These are phyloP conservation scores for Chrosomus eos DNA, from an alignment of 2,797 vertebrate species.

Conservation along the genomic window DNA sequence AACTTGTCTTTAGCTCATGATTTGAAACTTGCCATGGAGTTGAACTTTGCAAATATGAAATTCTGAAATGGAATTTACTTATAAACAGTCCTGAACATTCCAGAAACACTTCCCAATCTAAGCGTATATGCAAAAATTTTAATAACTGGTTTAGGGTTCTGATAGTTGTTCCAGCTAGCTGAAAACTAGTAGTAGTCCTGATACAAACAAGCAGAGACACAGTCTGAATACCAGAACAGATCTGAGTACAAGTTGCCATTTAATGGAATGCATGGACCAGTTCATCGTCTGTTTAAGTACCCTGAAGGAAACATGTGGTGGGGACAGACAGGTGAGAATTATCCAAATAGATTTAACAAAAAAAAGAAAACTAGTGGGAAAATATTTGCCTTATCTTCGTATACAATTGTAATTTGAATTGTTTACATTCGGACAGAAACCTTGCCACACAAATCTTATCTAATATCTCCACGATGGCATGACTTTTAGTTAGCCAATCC, in stretches of 20 bases:
- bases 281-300: constrained; percentile 36
- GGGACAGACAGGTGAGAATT: not conserved
- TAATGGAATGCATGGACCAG: constrained; percentile 54
- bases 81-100: constrained; percentile 3
- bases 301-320: constrained; percentile 16
- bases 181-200: constrained; percentile 35
- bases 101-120: constrained; percentile 15
- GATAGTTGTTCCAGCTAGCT: constrained; percentile 30
- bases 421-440: constrained; percentile 9
- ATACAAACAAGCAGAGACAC: constrained; percentile 66
- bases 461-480: not conserved
- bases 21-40: not conserved
- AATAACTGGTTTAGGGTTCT: constrained; percentile 17
- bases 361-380: not conserved
- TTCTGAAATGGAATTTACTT: constrained; percentile 16
- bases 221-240: constrained; percentile 56
- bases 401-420: not conserved
- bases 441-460: not conserved
- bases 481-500: not conserved
- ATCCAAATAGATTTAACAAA: not conserved
- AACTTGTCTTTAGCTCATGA: not conserved
- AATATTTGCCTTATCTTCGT: not conserved
- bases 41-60: not conserved
- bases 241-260: constrained; percentile 38
- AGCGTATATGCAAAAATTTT: not conserved